Base-by-base conservation (phyloP, 2,113 vertebrate species). In the Oostethus manadensis region DNA sequence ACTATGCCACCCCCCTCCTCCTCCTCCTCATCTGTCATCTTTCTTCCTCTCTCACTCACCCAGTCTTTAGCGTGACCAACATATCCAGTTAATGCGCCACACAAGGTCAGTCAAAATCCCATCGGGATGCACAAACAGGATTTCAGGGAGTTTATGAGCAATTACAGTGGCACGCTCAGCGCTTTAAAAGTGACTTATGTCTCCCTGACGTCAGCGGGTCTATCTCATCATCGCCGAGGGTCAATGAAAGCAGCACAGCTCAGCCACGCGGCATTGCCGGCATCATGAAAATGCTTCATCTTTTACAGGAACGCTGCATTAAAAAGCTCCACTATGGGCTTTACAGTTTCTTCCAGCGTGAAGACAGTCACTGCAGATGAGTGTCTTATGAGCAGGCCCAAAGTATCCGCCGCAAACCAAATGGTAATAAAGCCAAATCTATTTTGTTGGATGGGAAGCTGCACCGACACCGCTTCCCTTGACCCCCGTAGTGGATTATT, bases 21-120 rank as follows among this genome's bases (percentile, higher is more conserved):
- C 22, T 23, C 42, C 44, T 54, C 58, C 43, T 62, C 26, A 56
- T 49, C 21, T 17, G 29, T 46, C 35, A n/a, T 26, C 9, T 35
- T 17, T 17, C 10, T n/a, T n/a, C 48, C 29, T 10, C 5, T 7
- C 7, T 33, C 8, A 33, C 42, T 54, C 58, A 26, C 16, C 21
- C 56, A 26, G 22, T 51, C 57, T 68, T 48, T 2, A 55, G 33
- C 33, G 11, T 55, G 40, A 42, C 20, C 33, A 15, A 17, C 35
- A 21, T 20, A 40, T 21, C n/a, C 53, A 40, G 53, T 40, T 55
- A 55, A 55, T 55, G 33, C 7, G 13, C 18, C 13, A 15, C 20
- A 21, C 53, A 55, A 40, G 53, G 53, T 55, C 33, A 40, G 40
- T 55, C 53, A 55, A 40, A 55, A 55, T 55, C 53, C 53, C 38